phyloP scores from a whole-genome alignment of 2,113 vertebrate genomes.

The Haliaeetus leucogaster region DNA sequence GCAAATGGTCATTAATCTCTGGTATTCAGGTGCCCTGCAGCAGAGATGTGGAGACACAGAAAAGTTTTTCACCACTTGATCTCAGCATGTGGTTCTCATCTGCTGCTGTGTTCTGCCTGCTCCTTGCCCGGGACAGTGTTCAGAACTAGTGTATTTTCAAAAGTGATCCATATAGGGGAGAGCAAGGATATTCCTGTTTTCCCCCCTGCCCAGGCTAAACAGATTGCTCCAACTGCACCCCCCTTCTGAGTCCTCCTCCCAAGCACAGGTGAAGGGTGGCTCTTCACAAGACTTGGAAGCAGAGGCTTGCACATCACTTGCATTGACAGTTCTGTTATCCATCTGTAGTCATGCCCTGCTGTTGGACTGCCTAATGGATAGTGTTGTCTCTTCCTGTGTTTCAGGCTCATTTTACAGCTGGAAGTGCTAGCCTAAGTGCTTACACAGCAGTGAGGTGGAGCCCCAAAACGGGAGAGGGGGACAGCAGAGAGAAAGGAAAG shows the following conservation, averaged over 20 bases:
- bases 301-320: neutral
- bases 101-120: neutral
- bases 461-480: neutral
- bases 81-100: neutral
- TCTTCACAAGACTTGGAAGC: neutral
- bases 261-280: neutral
- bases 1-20: neutral
- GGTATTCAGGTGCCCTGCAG: conserved; percentile 14
- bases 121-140: neutral
- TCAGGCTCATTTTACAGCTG: neutral
- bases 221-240: neutral
- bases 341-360: neutral
- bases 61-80: neutral
- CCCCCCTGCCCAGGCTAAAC: neutral
- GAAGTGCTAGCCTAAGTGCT: neutral
- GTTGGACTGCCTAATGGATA: neutral
- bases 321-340: neutral
- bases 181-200: neutral
- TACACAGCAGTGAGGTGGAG: neutral
- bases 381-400: neutral
- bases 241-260: neutral
- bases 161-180: neutral
- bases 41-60: neutral
- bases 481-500: neutral
- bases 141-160: neutral